Base-by-base conservation (phyloP, 2,888 invertebrate species). In the Hypena proboscidalis region DNA sequence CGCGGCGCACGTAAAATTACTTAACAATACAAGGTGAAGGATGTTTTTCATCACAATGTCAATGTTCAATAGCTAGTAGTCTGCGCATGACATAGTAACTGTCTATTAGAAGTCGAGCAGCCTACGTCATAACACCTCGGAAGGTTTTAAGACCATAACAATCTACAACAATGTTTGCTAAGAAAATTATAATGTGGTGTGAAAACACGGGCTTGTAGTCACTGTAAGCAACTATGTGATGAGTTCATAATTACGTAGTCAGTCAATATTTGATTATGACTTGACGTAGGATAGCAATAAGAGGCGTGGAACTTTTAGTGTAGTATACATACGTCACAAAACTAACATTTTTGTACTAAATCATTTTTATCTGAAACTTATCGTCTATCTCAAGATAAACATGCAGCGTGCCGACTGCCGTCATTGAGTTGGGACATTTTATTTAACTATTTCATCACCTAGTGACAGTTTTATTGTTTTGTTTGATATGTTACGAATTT, bases 301-400 rank as follows among this genome's bases (percentile, higher is more conserved):
- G 77, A 85, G 84, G 85, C 57, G 86, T 84, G 87, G 85, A 87
- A 87, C 71, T 80, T 89, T 89, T 86, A 74, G 69, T 75, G 58
- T 53, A n/a, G n/a, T n/a, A n/a, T 25, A 25, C 15, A 40, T 72
- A 82, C 85, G 88, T 85, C 83, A 86, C 60, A 36, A 40, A 40
- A 46, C 53, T 56, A 53, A 42, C 47, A 30, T 41, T 47, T 55
- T 51, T 42, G 30, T 37, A 51, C 43, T 35, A 46, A 50, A 50
- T 43, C 17, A 23, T 46, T 54, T 57, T 65, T 62, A 62, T 61
- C 62, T 53, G 10, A 7, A 23, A 49, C 30, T 47, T 60, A 58
- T 55, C 51, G 22, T 34, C 26, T 48, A 60, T 52, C 59, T 47
- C 15, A 17, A 48, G 48, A 51, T 60, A 60, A 58, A 54, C 20